Conservation (phyloP, 2,113 vertebrate species). For the Sylvicapra grimmia region DNA sequence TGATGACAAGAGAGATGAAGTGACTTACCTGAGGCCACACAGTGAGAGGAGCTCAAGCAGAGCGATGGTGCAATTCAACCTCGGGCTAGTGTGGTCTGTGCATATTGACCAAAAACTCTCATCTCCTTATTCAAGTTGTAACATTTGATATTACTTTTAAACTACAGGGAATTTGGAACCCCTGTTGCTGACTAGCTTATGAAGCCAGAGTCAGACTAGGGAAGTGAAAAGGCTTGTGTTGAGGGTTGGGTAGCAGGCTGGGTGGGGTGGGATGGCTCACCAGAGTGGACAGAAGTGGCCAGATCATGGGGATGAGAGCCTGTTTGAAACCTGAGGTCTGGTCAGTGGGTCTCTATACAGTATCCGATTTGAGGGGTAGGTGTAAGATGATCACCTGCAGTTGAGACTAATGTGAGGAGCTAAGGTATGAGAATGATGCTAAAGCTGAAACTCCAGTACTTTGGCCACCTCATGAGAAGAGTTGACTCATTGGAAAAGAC, state of each 20-base stretch:
- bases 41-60: not conserved
- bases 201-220: not conserved
- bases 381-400: not conserved
- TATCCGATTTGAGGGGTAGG: not conserved
- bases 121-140: not conserved
- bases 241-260: not conserved
- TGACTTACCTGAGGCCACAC: not conserved
- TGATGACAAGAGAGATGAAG: not conserved
- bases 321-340: not conserved
- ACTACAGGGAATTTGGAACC: not conserved
- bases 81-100: not conserved
- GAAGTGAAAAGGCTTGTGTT: not conserved
- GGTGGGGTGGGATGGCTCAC: too few species aligned
- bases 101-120: not conserved
- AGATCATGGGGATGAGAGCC: not conserved
- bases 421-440: not conserved
- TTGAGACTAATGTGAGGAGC: not conserved
- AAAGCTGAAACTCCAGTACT: too few species aligned
- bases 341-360: not conserved
- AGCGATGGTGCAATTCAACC: not conserved
- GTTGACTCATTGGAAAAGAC: too few species aligned
- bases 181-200: not conserved
- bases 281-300: not conserved
- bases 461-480: too few species aligned
- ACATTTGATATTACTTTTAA: not conserved